Evolutionary conservation across 37 sponge, comb jelly and placozoan genomes (phyloP), one percentile per base, ranked within the genome.

Genomic region (Aphrocallistes beatrix): DNA sequence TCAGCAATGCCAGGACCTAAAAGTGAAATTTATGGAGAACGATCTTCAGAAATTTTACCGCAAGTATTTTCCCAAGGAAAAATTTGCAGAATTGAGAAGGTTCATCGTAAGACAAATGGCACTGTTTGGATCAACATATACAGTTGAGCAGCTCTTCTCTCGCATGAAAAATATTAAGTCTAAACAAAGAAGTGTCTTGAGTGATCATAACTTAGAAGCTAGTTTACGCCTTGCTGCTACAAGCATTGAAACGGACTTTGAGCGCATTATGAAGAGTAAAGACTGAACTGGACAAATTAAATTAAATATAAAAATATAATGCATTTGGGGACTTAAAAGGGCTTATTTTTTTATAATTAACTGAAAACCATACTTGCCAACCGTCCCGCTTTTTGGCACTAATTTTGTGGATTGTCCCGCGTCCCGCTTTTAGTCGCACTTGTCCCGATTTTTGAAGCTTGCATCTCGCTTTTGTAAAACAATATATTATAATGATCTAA

Each of bases 121-220:
- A 60, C 21, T 60, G 75, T 60, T 60, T 19, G 75, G 75, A 30
- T 60, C 75, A 60, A 60, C 75, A 60, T 60, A 60, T 60, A 60
- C 75, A 60, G 75, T 60, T 60, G 75, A 60, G 34, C 75, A 60
- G 75, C 21, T 60, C 21, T 60, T 60, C 75, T 60, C 75, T 60
- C 75, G 21, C 17, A 60, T 60, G 75, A 60, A 60, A 60, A 60
- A 25, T 19, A 60, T 60, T 19, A 60, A 60, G 75, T 28, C 75
- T 25, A 60, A 60, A 28, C 34, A 19, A 19, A 3, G 75, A 60
- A 60, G 75, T 13, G 75, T 60, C 3, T 60, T 60, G n/a, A 60
- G 8, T 60, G 17, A 60, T 60, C 75, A 60, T 3, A 60, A 60
- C 75, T 60, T 60, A 28, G 75, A 60, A 60, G 75, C 75, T 25